Conservation (phyloP, 2,113 vertebrate species). For the Platanista minor region DNA sequence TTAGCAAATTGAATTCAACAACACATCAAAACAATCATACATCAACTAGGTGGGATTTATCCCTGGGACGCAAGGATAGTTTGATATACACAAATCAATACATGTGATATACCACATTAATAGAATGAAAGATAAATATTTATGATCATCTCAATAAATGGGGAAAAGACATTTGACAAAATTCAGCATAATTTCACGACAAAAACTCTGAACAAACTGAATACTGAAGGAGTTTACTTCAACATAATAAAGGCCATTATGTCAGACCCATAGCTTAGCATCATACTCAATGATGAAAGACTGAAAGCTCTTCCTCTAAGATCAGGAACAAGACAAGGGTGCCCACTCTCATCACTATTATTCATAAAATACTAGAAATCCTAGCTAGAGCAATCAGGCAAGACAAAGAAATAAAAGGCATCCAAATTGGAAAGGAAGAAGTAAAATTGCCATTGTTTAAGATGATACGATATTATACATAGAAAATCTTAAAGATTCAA, state of each 20-base stretch:
- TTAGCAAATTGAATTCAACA: neutral
- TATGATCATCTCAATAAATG: neutral
- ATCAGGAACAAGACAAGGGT: too few species aligned
- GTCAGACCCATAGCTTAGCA: neutral
- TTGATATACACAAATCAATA: neutral
- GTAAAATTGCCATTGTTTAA: neutral
- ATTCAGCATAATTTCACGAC: neutral
- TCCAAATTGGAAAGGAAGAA: neutral
- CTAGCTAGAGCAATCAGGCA: neutral
- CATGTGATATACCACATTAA: neutral
- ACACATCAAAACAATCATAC: neutral
- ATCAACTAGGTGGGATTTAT: neutral
- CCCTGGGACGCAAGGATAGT: neutral
- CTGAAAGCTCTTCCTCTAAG: too few species aligned
- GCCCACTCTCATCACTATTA: neutral
- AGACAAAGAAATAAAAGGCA: neutral
- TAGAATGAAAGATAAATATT: neutral
- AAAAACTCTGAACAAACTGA: neutral
- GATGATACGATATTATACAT: neutral
- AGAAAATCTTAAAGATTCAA: neutral
- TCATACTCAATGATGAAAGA: neutral
- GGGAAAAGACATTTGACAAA: neutral
- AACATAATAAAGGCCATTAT: neutral
- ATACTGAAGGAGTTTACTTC: neutral
- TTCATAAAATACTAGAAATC: neutral